These are phyloP conservation scores for Eristalinus sepulchralis DNA, from an alignment of 2,888 invertebrate genomes.

Conservation along the genomic window DNA sequence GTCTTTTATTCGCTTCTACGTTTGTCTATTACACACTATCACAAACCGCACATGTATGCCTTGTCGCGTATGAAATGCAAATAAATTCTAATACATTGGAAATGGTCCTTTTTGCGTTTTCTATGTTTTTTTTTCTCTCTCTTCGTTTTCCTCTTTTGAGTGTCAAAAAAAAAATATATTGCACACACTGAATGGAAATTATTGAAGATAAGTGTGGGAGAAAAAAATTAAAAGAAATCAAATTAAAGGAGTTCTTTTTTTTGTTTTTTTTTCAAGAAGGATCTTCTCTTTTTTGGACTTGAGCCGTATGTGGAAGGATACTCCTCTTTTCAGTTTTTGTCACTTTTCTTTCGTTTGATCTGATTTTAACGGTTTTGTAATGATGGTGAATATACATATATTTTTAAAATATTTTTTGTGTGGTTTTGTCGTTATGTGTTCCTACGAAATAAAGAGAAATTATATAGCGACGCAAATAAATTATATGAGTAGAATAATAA, in stretches of 20 bases:
- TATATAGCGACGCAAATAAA: conserved; percentile 81
- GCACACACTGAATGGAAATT: neutral
- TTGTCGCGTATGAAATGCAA: neutral
- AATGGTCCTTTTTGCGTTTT: conserved; percentile 27
- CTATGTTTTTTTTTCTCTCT: conserved; percentile 3
- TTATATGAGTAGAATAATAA: conserved; percentile 82
- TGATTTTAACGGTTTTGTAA: conserved; percentile 34
- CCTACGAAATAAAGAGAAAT: conserved; percentile 81
- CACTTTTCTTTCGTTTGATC: conserved; percentile 3
- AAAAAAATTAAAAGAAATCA: conserved; percentile 27
- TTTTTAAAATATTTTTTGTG: conserved; percentile 43
- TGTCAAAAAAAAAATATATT: neutral
- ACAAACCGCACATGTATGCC: conserved; percentile 46
- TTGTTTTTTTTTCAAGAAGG: conserved; percentile 34
- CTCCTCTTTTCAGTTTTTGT: conserved; percentile 4
- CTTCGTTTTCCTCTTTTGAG: neutral
- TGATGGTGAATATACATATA: conserved; percentile 20
- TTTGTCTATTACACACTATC: conserved; percentile 47
- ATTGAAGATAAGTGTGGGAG: neutral
- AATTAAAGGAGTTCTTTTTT: neutral
- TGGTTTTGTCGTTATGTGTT: conserved; percentile 73
- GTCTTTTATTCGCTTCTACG: conserved; percentile 28
- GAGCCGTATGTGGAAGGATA: conserved; percentile 47
- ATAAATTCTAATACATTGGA: neutral
- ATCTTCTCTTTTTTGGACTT: conserved; percentile 36